These are phyloP conservation scores for Allacma fusca DNA, from an alignment of 2,888 invertebrate genomes.

Conservation along the genomic window DNA sequence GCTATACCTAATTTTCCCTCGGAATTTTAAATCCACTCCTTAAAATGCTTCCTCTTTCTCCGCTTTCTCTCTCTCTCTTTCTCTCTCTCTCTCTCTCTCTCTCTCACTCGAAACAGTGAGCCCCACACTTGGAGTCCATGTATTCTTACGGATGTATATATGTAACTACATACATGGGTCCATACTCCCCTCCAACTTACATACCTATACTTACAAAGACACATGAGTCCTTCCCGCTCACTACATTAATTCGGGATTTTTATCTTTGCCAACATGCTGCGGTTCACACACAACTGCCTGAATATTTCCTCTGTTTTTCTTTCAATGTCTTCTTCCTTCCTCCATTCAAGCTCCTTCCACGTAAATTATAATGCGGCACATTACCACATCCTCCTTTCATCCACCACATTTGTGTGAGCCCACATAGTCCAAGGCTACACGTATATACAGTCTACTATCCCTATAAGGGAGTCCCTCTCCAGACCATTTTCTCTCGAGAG, in stretches of 20 bases:
- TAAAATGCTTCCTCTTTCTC: neutral
- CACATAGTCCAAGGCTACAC: neutral
- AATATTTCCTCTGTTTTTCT: neutral
- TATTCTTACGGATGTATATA: too few species aligned
- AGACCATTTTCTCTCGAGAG: neutral
- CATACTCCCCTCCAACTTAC: too few species aligned
- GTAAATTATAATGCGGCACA: neutral
- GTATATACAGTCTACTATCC: too few species aligned
- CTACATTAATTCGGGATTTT: slow-evolving; percentile 11
- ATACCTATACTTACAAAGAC: too few species aligned
- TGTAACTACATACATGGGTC: too few species aligned
- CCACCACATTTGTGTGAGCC: neutral
- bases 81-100: slow-evolving; percentile 5
- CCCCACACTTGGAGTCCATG: neutral
- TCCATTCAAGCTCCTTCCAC: neutral
- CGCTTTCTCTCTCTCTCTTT: neutral
- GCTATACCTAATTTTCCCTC: slow-evolving; percentile 1
- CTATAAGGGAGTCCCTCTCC: too few species aligned
- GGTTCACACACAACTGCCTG: neutral
- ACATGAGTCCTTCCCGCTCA: neutral
- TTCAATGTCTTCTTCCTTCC: slow-evolving; percentile 16
- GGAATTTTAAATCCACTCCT: slow-evolving; percentile 1
- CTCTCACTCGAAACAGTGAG: slow-evolving; percentile 3
- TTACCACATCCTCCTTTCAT: neutral
- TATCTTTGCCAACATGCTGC: slow-evolving; percentile 13